phyloP scores from a whole-genome alignment of 2,113 vertebrate species.

The Brienomyrus longianalis region DNA sequence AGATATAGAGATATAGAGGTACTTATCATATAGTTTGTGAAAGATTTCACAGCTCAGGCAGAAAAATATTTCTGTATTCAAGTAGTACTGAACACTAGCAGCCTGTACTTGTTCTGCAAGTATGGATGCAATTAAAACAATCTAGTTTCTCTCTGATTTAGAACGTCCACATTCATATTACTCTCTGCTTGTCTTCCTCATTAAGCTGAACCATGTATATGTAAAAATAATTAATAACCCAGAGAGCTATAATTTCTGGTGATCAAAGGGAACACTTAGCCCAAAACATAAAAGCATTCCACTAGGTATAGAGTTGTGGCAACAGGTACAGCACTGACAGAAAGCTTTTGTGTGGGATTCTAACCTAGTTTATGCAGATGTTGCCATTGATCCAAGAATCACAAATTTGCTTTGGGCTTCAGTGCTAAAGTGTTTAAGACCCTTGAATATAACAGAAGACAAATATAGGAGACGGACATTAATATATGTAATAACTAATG shows the following conservation, averaged over 20 bases:
- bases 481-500: not conserved
- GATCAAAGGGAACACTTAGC: constrained; percentile 5
- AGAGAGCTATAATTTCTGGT: not conserved
- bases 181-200: not conserved
- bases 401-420: not conserved
- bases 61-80: not conserved
- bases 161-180: not conserved
- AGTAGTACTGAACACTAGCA: not conserved
- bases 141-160: not conserved
- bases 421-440: not conserved
- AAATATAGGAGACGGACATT: not conserved
- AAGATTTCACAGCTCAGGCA: not conserved
- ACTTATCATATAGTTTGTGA: not conserved
- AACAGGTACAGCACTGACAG: not conserved
- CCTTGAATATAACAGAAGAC: not conserved
- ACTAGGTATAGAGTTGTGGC: not conserved
- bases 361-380: not conserved
- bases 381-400: not conserved
- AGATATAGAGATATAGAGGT: not conserved
- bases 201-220: not conserved
- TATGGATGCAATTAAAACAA: not conserved
- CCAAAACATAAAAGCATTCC: constrained; percentile 7
- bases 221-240: not conserved
- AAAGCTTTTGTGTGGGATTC: not conserved
- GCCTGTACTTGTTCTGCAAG: not conserved